phyloP scores from a whole-genome alignment of 1,140 invertebrate genomes.

The Bombus confusus region DNA sequence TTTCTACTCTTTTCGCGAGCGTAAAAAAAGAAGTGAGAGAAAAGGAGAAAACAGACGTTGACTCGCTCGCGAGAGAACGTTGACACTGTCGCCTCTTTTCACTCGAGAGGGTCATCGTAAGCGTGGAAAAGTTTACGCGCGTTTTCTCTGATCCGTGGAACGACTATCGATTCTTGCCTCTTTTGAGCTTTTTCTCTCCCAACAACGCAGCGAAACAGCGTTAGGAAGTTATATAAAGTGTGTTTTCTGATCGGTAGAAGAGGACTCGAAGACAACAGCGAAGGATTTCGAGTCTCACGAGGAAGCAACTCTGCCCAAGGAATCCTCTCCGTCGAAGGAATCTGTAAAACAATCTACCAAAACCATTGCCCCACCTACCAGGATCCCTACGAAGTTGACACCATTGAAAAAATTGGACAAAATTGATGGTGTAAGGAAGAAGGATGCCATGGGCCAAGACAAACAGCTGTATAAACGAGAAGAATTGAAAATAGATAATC shows the following conservation, averaged over 20 bases:
- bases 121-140: slow-evolving; percentile 15
- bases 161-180: neutral
- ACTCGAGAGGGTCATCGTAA: slow-evolving; percentile 31
- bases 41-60: slow-evolving; percentile 31
- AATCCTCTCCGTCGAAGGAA: slow-evolving; percentile 30
- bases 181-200: neutral
- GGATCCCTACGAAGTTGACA: slow-evolving; percentile 77
- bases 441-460: slow-evolving; percentile 51
- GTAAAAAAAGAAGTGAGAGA: neutral
- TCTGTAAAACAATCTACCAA: neutral
- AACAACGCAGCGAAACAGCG: neutral
- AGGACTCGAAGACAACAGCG: slow-evolving; percentile 81
- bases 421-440: slow-evolving; percentile 53
- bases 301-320: slow-evolving; percentile 76
- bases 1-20: neutral
- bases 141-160: slow-evolving; percentile 1
- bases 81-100: slow-evolving; percentile 34
- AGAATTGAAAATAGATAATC: slow-evolving; percentile 53
- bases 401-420: slow-evolving; percentile 71
- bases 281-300: slow-evolving; percentile 82
- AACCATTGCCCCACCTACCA: slow-evolving; percentile 58
- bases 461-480: slow-evolving; percentile 56
- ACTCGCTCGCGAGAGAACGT: slow-evolving; percentile 49
- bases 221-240: neutral
- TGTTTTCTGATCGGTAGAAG: slow-evolving; percentile 72